Evolutionary conservation across 1,140 invertebrate species (phyloP).

Genomic region (Drosophila erecta): DNA sequence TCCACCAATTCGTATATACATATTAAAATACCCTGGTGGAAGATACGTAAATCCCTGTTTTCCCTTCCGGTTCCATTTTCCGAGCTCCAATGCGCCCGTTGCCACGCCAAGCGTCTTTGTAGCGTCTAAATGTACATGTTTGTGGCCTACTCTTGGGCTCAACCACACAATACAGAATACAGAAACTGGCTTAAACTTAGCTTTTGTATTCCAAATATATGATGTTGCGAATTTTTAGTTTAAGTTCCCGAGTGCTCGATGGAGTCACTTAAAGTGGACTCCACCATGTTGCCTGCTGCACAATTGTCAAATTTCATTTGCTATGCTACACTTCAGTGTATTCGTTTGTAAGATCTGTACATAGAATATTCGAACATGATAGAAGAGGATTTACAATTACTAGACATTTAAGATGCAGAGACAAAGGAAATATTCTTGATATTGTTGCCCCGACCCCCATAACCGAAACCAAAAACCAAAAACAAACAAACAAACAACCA

Average conservation of each 20-base stretch:
- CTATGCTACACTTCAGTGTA: slow-evolving; percentile 11
- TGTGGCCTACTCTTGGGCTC: slow-evolving; percentile 20
- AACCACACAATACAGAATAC: slow-evolving; percentile 12
- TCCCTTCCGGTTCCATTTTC: neutral
- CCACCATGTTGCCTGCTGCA: slow-evolving; percentile 52
- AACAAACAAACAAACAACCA: slow-evolving; percentile 2
- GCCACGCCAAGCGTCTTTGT: slow-evolving; percentile 32
- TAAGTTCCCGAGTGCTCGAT: slow-evolving; percentile 26
- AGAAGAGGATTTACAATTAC: slow-evolving; percentile 39
- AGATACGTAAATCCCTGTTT: slow-evolving; percentile 1
- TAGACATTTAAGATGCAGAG: slow-evolving; percentile 22
- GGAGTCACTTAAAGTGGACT: slow-evolving; percentile 52
- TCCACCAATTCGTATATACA: neutral
- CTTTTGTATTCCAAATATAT: slow-evolving; percentile 38
- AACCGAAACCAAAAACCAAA: neutral
- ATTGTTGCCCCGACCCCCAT: slow-evolving; percentile 23
- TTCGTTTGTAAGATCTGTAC: slow-evolving; percentile 15
- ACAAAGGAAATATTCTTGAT: slow-evolving; percentile 44
- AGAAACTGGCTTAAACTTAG: slow-evolving; percentile 25
- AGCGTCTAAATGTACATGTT: neutral
- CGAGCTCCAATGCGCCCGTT: neutral
- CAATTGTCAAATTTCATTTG: slow-evolving; percentile 50
- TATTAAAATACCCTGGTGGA: neutral
- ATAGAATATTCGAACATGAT: slow-evolving; percentile 20
- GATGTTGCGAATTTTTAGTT: slow-evolving; percentile 30